Evolutionary conservation across 1,140 invertebrate species (phyloP), one percentile per base, ranked within the genome.

Genomic region (Hyposmocoma kahamanoa): DNA sequence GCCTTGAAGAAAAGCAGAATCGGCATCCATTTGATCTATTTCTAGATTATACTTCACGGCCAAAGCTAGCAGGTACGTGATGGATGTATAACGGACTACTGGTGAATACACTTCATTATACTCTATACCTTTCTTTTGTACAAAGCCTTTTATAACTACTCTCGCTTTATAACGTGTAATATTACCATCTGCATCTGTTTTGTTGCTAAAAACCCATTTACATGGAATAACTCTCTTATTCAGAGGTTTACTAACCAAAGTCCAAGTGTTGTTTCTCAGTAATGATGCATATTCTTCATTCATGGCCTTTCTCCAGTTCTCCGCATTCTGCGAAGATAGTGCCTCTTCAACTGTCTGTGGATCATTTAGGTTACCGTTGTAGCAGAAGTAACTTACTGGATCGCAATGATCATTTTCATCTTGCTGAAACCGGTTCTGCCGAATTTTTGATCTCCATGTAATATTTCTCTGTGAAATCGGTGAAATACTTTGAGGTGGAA

Each of bases 151-250:
- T 17, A 55, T 54, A 0, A 72, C 60, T 17, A 84, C 50, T 38
- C 72, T 48, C 6, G 75, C 73, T 48, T 67, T 72, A 43, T 56
- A 66, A 13, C 47, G 43, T 0, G 18, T 8, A 18, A 50, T 59
- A 54, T 18, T 46, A 22, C 76, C 59, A 47, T 68, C 62, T 44
- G 57, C 49, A 49, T 79, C 62, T 49, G 48, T 49, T 61, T 76
- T 72, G 41, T 60, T 61, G 56, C 58, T 77, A 43, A 61, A 87
- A 2, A 88, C 79, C 87, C 83, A 88, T 59, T 68, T 68, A 34
- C 54, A 59, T 15, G 68, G 58, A 19, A 75, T 57, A 1, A 44
- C 43, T 50, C 61, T 68, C 30, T 39, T 51, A 41, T 56, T 39
- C 48, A 51, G 6, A 47, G 59, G 52, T 50, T 43, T 43, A 22